Evolutionary conservation across 1,140 invertebrate genomes (phyloP).

Genomic region (Anthonomus grandis): DNA sequence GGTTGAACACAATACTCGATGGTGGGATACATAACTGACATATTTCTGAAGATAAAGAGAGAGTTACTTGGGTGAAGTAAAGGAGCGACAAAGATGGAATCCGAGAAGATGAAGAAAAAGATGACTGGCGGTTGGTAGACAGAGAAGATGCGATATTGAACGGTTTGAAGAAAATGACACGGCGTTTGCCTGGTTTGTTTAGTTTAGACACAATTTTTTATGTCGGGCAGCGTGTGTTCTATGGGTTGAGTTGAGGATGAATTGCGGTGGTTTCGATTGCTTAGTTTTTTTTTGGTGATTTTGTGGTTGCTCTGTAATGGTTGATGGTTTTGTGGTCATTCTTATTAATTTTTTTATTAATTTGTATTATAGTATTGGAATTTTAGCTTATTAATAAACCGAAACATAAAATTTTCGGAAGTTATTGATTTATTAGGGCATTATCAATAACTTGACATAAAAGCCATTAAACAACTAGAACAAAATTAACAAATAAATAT

Average conservation of each 20-base stretch:
- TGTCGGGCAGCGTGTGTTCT: slow-evolving; percentile 21
- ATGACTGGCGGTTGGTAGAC: slow-evolving; percentile 22
- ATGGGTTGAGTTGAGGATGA: slow-evolving; percentile 11
- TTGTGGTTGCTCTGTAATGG: slow-evolving; percentile 23
- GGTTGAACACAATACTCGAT: slow-evolving; percentile 35
- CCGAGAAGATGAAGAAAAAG: slow-evolving; percentile 26
- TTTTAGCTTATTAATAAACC: no score
- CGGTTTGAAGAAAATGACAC: slow-evolving; percentile 19
- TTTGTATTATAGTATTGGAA: no score
- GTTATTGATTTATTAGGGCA: no score
- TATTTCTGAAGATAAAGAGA: slow-evolving; percentile 38
- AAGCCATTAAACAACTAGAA: no score
- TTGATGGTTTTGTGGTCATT: no score
- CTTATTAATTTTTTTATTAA: no score
- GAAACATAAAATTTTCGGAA: no score
- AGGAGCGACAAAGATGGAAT: no score
- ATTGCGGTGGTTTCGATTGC: slow-evolving; percentile 16
- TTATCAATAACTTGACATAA: no score
- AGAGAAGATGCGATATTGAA: slow-evolving; percentile 23
- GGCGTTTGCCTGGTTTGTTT: slow-evolving; percentile 26
- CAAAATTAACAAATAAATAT: no score
- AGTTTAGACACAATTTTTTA: slow-evolving; percentile 28
- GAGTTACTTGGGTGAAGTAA: no score
- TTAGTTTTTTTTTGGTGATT: slow-evolving; percentile 13
- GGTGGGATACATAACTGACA: slow-evolving; percentile 43